phyloP scores from a whole-genome alignment of 2,113 vertebrate species.

The Shinisaurus crocodilurus region DNA sequence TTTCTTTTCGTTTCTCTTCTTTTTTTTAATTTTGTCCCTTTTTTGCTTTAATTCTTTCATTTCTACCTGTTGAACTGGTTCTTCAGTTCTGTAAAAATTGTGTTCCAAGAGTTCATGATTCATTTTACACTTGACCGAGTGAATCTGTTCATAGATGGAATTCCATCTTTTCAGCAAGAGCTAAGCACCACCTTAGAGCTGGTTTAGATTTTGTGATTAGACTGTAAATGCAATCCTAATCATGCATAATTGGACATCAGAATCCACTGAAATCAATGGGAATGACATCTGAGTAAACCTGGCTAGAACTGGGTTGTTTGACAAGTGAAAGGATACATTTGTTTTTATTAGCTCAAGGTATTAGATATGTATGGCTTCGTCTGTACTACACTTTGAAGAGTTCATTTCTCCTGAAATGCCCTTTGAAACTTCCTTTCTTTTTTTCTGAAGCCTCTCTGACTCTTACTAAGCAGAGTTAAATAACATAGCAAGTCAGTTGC shows the following conservation, averaged over 20 bases:
- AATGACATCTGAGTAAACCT: background rate
- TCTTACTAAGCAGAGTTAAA: constrained; percentile 27
- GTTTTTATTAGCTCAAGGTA: constrained; percentile 45
- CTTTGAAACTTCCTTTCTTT: constrained; percentile 34
- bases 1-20: constrained; percentile 90
- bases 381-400: constrained; percentile 30
- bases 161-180: constrained; percentile 17
- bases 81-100: constrained; percentile 81
- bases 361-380: background rate
- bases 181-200: constrained; percentile 34
- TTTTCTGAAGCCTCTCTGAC: constrained; percentile 40
- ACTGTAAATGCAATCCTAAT: background rate
- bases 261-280: background rate
- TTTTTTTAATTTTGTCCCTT: constrained; percentile 81
- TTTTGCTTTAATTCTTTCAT: constrained; percentile 82
- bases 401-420: constrained; percentile 47
- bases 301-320: background rate
- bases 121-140: constrained; percentile 66
- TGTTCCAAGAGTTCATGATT: constrained; percentile 79
- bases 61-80: constrained; percentile 82
- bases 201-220: constrained; percentile 40
- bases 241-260: background rate
- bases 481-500: constrained; percentile 58
- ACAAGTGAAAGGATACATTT: constrained; percentile 30
- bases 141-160: constrained; percentile 66